These are phyloP conservation scores for Phenganax marumi DNA, from an alignment of 92 coral and sea anemone genomes.

Conservation along the genomic window DNA sequence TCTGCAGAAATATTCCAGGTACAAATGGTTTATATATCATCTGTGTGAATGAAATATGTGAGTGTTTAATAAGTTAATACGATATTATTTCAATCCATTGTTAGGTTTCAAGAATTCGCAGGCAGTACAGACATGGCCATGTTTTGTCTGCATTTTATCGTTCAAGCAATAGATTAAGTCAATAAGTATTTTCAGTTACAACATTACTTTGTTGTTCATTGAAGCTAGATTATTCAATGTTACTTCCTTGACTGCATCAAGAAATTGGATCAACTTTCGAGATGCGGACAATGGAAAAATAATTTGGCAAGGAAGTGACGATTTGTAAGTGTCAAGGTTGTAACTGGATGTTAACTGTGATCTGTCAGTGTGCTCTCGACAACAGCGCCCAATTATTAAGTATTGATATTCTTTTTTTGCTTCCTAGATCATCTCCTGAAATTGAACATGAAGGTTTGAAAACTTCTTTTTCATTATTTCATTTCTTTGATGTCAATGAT, in stretches of 20 bases:
- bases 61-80: too few species aligned
- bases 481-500: neutral
- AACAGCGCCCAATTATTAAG: neutral
- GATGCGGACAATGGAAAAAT: slow-evolving; percentile 97
- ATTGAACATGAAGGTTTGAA: slow-evolving; percentile 87
- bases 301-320: slow-evolving; percentile 99
- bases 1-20: too few species aligned
- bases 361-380: neutral
- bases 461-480: neutral
- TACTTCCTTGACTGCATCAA: slow-evolving; percentile 12
- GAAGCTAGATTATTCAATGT: slow-evolving; percentile 14
- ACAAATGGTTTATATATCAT: too few species aligned
- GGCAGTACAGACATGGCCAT: too few species aligned
- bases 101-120: too few species aligned
- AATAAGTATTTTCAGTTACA: too few species aligned
- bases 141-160: too few species aligned
- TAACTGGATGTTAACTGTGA: neutral
- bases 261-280: slow-evolving; percentile 97
- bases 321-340: slow-evolving; percentile 70
- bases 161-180: too few species aligned
- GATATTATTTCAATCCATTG: too few species aligned
- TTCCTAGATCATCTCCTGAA: slow-evolving; percentile 79
- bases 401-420: neutral
- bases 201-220: neutral
- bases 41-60: too few species aligned